Conservation (phyloP, 2,888 invertebrate genomes). For the Hyles lineata region DNA sequence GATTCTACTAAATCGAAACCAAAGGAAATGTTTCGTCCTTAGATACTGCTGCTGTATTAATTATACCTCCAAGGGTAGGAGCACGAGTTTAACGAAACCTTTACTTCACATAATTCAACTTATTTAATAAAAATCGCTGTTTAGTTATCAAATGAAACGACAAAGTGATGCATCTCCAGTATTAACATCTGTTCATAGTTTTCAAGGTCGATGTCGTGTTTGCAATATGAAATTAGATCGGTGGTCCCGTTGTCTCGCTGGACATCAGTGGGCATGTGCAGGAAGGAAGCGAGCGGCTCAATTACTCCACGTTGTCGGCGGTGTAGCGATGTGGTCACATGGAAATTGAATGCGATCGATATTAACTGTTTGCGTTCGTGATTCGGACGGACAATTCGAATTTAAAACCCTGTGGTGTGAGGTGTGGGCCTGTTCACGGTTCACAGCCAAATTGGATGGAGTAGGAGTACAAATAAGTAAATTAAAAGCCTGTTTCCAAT, state of each 20-base stretch:
- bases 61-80: too few relatives aligned
- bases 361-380: conserved; percentile 51
- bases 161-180: too few relatives aligned
- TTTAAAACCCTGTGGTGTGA: conserved; percentile 46
- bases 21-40: too few relatives aligned
- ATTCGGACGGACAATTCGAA: conserved; percentile 45
- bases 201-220: not conserved
- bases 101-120: too few relatives aligned
- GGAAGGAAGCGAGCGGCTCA: conserved; percentile 78
- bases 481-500: conserved; percentile 4
- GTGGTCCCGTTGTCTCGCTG: conserved; percentile 18
- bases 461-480: not conserved
- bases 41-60: too few relatives aligned
- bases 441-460: not conserved
- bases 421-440: not conserved
- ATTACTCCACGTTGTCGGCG: conserved; percentile 65
- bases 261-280: conserved; percentile 51
- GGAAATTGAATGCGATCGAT: conserved; percentile 63
- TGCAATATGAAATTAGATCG: not conserved
- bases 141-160: too few relatives aligned
- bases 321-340: conserved; percentile 65
- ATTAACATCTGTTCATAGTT: too few relatives aligned
- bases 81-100: too few relatives aligned
- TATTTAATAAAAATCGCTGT: too few relatives aligned
- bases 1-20: too few relatives aligned